These are phyloP conservation scores for Lamellibrachia columna DNA, from an alignment of 2,888 invertebrate genomes.

Conservation along the genomic window DNA sequence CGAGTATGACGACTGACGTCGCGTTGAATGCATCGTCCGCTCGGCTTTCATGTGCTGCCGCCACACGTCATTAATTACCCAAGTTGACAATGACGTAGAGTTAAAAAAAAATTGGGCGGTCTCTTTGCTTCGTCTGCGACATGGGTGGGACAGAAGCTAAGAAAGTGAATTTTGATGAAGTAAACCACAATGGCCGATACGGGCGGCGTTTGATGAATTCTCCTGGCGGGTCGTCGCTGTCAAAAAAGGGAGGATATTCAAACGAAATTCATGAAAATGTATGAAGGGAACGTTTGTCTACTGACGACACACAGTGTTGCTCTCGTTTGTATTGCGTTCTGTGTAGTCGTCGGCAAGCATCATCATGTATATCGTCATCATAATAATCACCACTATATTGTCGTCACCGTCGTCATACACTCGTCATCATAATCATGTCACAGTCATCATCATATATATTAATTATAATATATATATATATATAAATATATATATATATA, in stretches of 20 bases:
- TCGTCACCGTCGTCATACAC: neutral
- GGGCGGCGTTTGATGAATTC: neutral
- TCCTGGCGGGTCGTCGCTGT: neutral
- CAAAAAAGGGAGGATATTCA: neutral
- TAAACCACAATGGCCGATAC: neutral
- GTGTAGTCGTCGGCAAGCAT: neutral
- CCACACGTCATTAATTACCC: neutral
- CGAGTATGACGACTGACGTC: slow-evolving; percentile 6
- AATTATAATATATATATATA: neutral
- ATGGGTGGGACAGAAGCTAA: neutral
- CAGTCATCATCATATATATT: neutral
- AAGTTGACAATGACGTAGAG: neutral
- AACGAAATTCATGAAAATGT: neutral
- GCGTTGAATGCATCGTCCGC: neutral
- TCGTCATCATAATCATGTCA: neutral
- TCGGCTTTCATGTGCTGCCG: neutral
- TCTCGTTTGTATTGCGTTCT: neutral
- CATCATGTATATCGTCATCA: neutral
- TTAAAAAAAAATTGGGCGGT: neutral
- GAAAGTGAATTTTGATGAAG: slow-evolving; percentile 10
- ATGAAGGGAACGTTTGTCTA: slow-evolving; percentile 3
- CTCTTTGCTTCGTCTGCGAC: neutral
- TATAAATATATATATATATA: neutral
- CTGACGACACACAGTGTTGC: neutral
- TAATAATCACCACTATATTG: neutral